phyloP scores from a whole-genome alignment of 1,140 invertebrate species.

The Chrysomallon squamiferum region DNA sequence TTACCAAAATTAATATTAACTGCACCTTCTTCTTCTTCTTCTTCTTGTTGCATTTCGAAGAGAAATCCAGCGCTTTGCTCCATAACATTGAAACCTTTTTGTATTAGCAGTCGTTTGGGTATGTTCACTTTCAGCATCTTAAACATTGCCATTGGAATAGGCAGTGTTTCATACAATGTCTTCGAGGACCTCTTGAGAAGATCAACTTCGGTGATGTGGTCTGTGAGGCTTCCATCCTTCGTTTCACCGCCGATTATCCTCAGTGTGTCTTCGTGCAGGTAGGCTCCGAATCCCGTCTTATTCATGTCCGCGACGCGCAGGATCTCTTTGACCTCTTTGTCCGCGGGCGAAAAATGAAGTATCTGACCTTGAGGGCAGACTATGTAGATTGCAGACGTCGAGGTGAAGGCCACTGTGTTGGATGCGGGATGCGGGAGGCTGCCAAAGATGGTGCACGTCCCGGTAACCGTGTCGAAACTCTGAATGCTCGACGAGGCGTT shows the following conservation, averaged over 20 bases:
- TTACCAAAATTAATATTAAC: too few species aligned
- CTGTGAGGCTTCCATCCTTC: conserved; percentile 11
- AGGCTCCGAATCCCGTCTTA: conserved; percentile 10
- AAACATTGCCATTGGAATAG: conserved; percentile 10
- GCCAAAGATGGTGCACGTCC: conserved; percentile 8
- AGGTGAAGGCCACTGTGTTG: conserved; percentile 5
- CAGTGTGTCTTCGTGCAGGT: conserved; percentile 3
- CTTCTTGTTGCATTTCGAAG: too few species aligned
- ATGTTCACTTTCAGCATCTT: conserved; percentile 6
- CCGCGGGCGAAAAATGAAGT: background rate
- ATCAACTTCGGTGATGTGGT: conserved; percentile 9
- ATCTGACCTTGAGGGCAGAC: conserved; percentile 7
- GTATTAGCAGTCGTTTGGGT: conserved; percentile 6
- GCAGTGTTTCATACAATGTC: background rate
- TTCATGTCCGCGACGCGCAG: conserved; percentile 1
- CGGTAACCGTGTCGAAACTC: conserved; percentile 15
- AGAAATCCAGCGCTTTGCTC: background rate
- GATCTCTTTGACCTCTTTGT: background rate
- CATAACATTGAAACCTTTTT: conserved; percentile 4
- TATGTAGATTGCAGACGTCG: conserved; percentile 6
- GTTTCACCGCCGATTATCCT: conserved; percentile 11
- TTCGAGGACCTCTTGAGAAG: background rate
- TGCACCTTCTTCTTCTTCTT: too few species aligned
- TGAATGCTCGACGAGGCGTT: conserved; percentile 17
- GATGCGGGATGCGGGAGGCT: conserved; percentile 9